A percentile compares a stretch with the other conserved stretches of the same genome.
Conservation (phyloP, 2,113 vertebrate genomes). For the Pelodiscus sinensis region DNA sequence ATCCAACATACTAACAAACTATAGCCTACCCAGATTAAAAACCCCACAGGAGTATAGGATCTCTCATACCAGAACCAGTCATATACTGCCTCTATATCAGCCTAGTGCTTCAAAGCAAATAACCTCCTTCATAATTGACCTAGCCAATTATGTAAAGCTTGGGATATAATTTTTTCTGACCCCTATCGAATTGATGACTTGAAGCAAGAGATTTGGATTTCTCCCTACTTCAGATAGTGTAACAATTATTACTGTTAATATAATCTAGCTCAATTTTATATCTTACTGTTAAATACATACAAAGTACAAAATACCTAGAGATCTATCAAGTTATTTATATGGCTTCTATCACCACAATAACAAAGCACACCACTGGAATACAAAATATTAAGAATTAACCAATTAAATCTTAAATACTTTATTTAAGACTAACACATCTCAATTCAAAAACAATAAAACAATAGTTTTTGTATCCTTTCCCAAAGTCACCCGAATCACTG, state of each 20-base stretch:
- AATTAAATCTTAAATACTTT: background rate
- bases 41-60: background rate
- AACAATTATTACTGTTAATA: background rate
- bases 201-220: background rate
- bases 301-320: background rate
- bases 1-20: background rate
- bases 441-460: background rate
- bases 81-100: background rate
- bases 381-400: background rate
- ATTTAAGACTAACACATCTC: background rate
- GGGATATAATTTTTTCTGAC: background rate
- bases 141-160: background rate
- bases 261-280: background rate
- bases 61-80: background rate
- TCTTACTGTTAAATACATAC: background rate
- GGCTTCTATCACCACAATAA: background rate
- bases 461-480: background rate
- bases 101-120: slow-evolving; percentile 15
- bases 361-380: background rate
- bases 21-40: background rate
- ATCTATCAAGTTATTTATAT: background rate
- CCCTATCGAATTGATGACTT: slow-evolving; percentile 23
- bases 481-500: background rate
- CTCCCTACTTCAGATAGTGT: background rate
- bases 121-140: background rate